Evolutionary conservation across 1,140 invertebrate genomes (phyloP), one percentile per base, ranked within the genome.

Genomic region (Trinorchestia longiramus): DNA sequence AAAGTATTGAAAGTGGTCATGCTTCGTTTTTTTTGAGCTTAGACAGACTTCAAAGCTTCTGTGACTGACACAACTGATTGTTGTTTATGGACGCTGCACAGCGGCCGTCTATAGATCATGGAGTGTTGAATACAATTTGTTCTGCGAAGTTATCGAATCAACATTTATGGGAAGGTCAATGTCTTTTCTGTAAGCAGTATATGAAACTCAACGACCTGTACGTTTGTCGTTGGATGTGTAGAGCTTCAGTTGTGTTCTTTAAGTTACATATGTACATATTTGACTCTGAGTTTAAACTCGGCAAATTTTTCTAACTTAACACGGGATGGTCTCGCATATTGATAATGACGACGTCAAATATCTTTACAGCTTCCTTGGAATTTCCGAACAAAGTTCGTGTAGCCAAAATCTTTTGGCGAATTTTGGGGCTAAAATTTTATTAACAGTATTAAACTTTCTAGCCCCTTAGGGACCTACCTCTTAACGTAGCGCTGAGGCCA

Each of bases 1-100:
- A 94, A 94, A 47, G 43, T 94, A 45, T 94, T 40, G 92, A 94
- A 94, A 94, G 92, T 47, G 92, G 40, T 43, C 88, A 43, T 77
- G 88, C 43, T 41, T 91, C 88, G 3, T 91, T 91, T 91, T 91
- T 91, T 77, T 23, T 91, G 62, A 77, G 28, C 8, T 36, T 36
- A 77, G 11, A 23, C 11, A 77, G 11, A 23, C 62, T 77, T 28
- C 11, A 23, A 19, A 11, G 62, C 62, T 11, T 36, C 28, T 77
- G 15, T 77, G 62, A 77, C 62, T 77, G 28, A 77, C 62, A 77
- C 62, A 36, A 77, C 62, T 77, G 62, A 77, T 77, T 77, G 62
- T 36, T 77, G 62, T 77, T 23, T 15, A 15, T 3, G 62, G 28
- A 15, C 11, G 11, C 62, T 3, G 28, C 15, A 28, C 28, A 77